Conservation (phyloP, 2,797 vertebrate species). For the Numenius phaeopus region DNA sequence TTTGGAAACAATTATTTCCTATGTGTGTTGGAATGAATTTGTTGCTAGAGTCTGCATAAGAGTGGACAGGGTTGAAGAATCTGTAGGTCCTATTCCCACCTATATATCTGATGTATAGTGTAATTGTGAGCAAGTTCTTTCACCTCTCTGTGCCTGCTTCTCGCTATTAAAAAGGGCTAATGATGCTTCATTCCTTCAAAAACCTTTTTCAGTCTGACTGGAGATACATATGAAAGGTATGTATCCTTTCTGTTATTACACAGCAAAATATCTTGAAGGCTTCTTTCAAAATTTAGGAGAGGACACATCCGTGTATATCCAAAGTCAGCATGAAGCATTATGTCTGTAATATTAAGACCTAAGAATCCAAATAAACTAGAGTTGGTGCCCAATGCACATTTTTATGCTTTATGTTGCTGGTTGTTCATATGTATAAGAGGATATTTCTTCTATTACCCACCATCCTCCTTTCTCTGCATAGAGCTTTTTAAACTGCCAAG, state of each 20-base stretch:
- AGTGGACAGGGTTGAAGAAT: not conserved
- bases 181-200: not conserved
- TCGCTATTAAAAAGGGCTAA: not conserved
- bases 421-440: slow-evolving; percentile 17
- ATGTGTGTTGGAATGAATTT: fast-evolving
- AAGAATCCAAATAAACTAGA: not conserved
- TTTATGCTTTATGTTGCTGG: not conserved
- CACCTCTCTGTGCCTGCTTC: not conserved
- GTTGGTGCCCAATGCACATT: not conserved
- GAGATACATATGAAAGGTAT: not conserved
- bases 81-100: not conserved
- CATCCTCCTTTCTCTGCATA: slow-evolving; percentile 2
- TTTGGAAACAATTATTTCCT: not conserved
- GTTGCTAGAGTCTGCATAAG: not conserved
- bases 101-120: not conserved
- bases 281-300: not conserved
- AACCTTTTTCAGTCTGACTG: not conserved
- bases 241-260: not conserved
- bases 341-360: not conserved
- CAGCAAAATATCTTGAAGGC: not conserved
- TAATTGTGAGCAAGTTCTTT: not conserved
- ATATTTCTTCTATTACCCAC: slow-evolving; percentile 31
- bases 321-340: not conserved
- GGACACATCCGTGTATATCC: not conserved
- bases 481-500: slow-evolving; percentile 43